phyloP scores from a whole-genome alignment of 2,113 vertebrate genomes.

The Cyprinus carpio region DNA sequence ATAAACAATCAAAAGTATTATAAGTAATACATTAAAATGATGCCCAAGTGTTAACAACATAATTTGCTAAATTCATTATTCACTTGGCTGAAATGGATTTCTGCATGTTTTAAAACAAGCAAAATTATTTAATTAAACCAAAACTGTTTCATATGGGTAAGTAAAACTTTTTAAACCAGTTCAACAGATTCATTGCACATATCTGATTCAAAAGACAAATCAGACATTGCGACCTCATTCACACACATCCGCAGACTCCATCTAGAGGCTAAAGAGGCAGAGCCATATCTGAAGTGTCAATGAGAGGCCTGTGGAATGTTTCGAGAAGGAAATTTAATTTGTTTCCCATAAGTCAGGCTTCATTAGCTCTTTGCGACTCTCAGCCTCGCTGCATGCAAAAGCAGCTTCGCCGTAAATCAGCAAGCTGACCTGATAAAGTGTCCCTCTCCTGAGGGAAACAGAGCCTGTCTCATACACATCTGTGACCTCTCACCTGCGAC shows the following conservation, averaged over 20 bases:
- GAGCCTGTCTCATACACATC: constrained; percentile 17
- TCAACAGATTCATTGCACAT: neutral
- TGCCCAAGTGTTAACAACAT: neutral
- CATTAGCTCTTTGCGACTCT: constrained; percentile 52
- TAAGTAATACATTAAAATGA: too few relatives aligned
- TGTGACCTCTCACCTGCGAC: constrained; percentile 34
- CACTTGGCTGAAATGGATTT: neutral
- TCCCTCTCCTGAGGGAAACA: neutral
- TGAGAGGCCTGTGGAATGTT: constrained; percentile 13
- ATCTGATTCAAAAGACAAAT: neutral
- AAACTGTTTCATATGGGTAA: neutral
- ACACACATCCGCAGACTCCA: neutral
- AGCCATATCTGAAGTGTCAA: constrained; percentile 43
- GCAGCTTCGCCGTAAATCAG: constrained; percentile 14
- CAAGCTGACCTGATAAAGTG: constrained; percentile 34
- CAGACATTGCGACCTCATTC: neutral
- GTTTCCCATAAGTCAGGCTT: constrained; percentile 52
- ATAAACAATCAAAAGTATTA: too few relatives aligned
- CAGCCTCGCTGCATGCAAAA: constrained; percentile 12
- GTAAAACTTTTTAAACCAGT: neutral
- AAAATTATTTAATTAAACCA: neutral
- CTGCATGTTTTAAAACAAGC: too few relatives aligned
- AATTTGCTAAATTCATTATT: neutral
- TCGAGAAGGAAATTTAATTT: constrained; percentile 43
- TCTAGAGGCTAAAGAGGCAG: constrained; percentile 32